Conservation (phyloP, 37 sponge, comb jelly and placozoan species). For the Spongilla lacustris region DNA sequence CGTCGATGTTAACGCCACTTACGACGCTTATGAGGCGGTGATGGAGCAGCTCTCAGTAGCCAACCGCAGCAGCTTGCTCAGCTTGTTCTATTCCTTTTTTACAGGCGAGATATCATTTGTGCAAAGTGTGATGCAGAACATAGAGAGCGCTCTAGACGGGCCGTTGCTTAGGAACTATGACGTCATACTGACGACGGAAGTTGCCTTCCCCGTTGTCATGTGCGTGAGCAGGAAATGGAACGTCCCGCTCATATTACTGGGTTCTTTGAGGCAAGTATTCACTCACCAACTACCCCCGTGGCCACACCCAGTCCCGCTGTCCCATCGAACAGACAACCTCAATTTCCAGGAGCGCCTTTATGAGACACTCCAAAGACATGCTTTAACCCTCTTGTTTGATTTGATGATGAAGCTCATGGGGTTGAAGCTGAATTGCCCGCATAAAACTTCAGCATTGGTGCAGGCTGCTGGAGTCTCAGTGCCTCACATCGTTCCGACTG, state of each 20-base stretch:
- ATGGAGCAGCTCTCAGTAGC: too few species aligned
- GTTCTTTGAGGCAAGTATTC: neutral
- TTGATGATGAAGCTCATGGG: too few species aligned
- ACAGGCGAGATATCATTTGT: neutral
- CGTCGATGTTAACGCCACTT: neutral
- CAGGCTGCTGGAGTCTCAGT: too few species aligned
- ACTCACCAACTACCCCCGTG: conserved; percentile 6
- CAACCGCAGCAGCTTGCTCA: too few species aligned
- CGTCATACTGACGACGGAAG: neutral
- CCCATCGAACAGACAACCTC: neutral
- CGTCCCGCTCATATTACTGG: too few species aligned
- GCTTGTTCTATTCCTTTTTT: too few species aligned
- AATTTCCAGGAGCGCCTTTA: too few species aligned
- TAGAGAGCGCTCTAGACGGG: neutral
- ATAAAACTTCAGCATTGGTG: too few species aligned
- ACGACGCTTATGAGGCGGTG: neutral
- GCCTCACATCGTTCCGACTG: conserved; percentile 27
- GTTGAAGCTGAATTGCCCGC: too few species aligned
- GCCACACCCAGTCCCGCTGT: neutral
- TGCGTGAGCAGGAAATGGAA: conserved; percentile 14
- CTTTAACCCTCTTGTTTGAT: too few species aligned
- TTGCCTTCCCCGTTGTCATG: neutral
- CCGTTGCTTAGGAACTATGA: neutral
- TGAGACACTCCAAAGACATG: too few species aligned
- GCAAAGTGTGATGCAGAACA: neutral